phyloP scores from a whole-genome alignment of 2,888 invertebrate species.

The Tyria jacobaeae region DNA sequence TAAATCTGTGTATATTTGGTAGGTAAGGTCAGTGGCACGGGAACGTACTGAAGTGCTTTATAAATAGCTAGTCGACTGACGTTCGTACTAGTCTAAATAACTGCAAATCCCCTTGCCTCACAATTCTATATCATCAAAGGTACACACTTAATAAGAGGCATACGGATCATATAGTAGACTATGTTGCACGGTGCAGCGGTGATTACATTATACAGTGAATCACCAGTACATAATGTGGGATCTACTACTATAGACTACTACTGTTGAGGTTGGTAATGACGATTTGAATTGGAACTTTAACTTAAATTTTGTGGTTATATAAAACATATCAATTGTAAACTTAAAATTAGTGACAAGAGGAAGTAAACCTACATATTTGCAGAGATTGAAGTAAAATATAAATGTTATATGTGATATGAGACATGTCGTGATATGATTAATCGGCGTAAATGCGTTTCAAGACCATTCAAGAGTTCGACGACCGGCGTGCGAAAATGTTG shows the following conservation, averaged over 20 bases:
- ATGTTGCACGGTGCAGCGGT: slow-evolving; percentile 9
- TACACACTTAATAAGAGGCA: too few species aligned
- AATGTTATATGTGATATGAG: slow-evolving; percentile 60
- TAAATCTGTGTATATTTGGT: slow-evolving; percentile 51
- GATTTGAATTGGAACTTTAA: not conserved
- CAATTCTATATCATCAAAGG: slow-evolving; percentile 36
- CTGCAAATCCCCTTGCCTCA: slow-evolving; percentile 59
- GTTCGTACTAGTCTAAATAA: slow-evolving; percentile 57
- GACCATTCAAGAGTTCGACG: slow-evolving; percentile 83
- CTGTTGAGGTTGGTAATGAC: not conserved
- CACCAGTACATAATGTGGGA: not conserved
- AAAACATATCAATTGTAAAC: not conserved
- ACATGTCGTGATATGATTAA: slow-evolving; percentile 79
- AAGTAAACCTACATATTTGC: slow-evolving; percentile 24
- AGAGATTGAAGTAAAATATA: slow-evolving; percentile 34
- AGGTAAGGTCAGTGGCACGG: slow-evolving; percentile 75
- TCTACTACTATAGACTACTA: not conserved
- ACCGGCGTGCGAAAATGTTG: slow-evolving; percentile 86
- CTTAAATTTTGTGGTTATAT: not conserved
- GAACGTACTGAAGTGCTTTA: slow-evolving; percentile 55
- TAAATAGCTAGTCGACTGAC: slow-evolving; percentile 62
- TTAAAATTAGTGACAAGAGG: not conserved
- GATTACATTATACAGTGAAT: slow-evolving; percentile 12
- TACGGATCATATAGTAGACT: slow-evolving; percentile 27
- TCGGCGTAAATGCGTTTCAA: slow-evolving; percentile 83